A percentile compares a stretch with the other conserved stretches of the same genome.
These are phyloP conservation scores for Schizopygopsis malacanthus DNA, from an alignment of 2,797 vertebrate species.

Conservation along the genomic window DNA sequence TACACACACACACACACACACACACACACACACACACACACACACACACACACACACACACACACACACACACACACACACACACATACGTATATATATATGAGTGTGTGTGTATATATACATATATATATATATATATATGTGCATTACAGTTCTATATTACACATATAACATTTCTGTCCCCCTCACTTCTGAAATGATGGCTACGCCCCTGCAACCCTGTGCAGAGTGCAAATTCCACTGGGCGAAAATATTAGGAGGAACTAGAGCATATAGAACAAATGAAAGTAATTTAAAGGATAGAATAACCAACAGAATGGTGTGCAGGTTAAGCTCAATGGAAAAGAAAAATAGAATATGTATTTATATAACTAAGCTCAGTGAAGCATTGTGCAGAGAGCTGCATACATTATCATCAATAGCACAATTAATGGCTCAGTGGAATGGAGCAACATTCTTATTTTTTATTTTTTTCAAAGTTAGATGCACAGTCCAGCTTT, in stretches of 20 bases:
- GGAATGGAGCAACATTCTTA: not conserved
- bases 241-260: not conserved
- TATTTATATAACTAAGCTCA: not conserved
- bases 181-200: too few species aligned
- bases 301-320: not conserved
- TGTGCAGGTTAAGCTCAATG: not conserved
- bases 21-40: too few species aligned
- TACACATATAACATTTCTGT: too few species aligned
- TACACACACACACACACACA: too few species aligned
- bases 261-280: not conserved
- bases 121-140: too few species aligned
- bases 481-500: constrained; percentile 13
- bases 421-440: constrained; percentile 7
- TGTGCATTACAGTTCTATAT: too few species aligned
- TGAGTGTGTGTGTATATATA: too few species aligned
- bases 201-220: too few species aligned
- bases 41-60: too few species aligned
- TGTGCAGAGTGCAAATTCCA: not conserved
- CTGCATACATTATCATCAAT: not conserved
- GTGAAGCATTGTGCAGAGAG: not conserved
- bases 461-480: not conserved
- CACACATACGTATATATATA: too few species aligned
- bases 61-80: too few species aligned
- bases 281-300: not conserved
- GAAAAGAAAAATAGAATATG: not conserved